Conservation (phyloP, 2,113 vertebrate genomes). For the Psittacara wagleri region DNA sequence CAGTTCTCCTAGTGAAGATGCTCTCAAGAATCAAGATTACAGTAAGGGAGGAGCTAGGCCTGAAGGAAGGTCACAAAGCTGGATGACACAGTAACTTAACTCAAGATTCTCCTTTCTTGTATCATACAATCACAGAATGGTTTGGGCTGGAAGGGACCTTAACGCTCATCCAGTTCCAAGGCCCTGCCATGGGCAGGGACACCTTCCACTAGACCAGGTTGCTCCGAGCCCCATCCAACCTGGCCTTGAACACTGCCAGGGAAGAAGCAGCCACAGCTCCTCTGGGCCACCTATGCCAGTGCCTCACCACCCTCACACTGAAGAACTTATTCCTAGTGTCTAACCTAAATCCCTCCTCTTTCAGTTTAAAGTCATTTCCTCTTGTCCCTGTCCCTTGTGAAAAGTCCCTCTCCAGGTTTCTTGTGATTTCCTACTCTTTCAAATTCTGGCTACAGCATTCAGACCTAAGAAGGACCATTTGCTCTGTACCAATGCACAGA, state of each 20-base stretch:
- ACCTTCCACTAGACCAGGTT: neutral
- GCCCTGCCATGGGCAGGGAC: neutral
- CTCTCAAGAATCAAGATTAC: neutral
- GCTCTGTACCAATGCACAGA: neutral
- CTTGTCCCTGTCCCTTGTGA: neutral
- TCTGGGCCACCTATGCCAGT: neutral
- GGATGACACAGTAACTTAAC: neutral
- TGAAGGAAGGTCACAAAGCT: neutral
- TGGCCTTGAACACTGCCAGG: neutral
- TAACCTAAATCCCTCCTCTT: neutral
- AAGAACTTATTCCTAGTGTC: neutral
- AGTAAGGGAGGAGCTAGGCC: neutral
- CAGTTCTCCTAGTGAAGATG: neutral
- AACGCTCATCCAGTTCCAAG: neutral
- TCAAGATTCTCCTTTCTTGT: neutral
- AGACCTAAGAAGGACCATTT: neutral
- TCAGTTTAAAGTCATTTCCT: neutral
- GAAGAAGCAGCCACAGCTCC: accelerated
- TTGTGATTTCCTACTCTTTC: neutral
- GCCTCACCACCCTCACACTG: neutral
- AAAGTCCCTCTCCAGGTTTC: neutral
- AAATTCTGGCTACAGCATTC: neutral
- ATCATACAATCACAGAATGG: neutral
- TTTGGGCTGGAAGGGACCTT: neutral
- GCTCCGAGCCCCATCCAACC: neutral